Conservation (phyloP, 1,140 invertebrate genomes). For the Monochamus saltuarius region DNA sequence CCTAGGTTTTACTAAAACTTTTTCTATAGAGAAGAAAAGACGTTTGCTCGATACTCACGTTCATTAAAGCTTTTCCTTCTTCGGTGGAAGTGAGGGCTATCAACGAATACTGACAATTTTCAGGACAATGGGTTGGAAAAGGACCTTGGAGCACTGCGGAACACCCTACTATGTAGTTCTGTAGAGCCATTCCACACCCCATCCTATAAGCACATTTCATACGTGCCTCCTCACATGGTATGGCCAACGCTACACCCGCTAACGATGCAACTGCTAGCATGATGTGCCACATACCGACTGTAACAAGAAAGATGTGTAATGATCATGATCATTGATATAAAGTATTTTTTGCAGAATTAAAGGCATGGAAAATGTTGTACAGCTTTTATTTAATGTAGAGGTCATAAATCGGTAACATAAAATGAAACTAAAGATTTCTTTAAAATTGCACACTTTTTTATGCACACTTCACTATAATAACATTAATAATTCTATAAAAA, state of each 20-base stretch:
- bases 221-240: slow-evolving; percentile 67
- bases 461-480: too few relatives aligned
- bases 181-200: slow-evolving; percentile 72
- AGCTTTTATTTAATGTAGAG: too few relatives aligned
- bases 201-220: slow-evolving; percentile 70
- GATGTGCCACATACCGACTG: slow-evolving; percentile 47
- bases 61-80: slow-evolving; percentile 73
- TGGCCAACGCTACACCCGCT: slow-evolving; percentile 37
- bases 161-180: slow-evolving; percentile 73
- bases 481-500: too few relatives aligned
- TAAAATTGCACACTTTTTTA: too few relatives aligned
- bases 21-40: too few relatives aligned
- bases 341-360: too few relatives aligned
- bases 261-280: slow-evolving; percentile 51
- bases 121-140: slow-evolving; percentile 59
- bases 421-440: too few relatives aligned
- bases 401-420: too few relatives aligned
- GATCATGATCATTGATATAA: too few relatives aligned
- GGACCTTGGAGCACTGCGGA: slow-evolving; percentile 63
- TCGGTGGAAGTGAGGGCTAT: slow-evolving; percentile 76
- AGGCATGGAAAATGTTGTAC: too few relatives aligned
- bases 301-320: slow-evolving; percentile 30
- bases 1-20: too few relatives aligned
- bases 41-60: slow-evolving; percentile 53
- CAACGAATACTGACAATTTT: slow-evolving; percentile 70